A percentile compares a stretch with the other conserved stretches of the same genome.
These are phyloP conservation scores for Zaprionus davidi DNA, from an alignment of 1,140 invertebrate genomes.

Conservation along the genomic window DNA sequence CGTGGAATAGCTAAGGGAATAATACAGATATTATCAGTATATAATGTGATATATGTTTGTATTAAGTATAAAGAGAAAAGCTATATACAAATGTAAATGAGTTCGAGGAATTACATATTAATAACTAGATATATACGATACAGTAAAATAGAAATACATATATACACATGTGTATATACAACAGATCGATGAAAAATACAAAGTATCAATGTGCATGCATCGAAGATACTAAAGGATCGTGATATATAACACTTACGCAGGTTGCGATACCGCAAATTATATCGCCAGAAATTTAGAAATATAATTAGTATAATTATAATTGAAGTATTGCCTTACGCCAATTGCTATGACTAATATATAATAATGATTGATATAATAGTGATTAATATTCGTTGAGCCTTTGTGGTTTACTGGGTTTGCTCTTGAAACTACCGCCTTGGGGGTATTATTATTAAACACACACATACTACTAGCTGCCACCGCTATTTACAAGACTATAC, in stretches of 20 bases:
- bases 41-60: background rate
- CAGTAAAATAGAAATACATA: background rate
- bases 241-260: slow-evolving; percentile 55
- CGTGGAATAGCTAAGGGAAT: slow-evolving; percentile 86
- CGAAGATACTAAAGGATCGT: slow-evolving; percentile 7
- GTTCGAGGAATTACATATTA: background rate
- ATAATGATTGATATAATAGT: background rate
- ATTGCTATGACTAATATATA: slow-evolving; percentile 5
- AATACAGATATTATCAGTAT: slow-evolving; percentile 5
- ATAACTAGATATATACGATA: background rate
- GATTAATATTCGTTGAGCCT: background rate
- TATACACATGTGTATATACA: slow-evolving; percentile 53
- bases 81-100: slow-evolving; percentile 12
- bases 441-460: background rate
- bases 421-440: background rate
- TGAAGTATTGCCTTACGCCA: slow-evolving; percentile 3
- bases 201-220: slow-evolving; percentile 36
- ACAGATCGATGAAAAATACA: slow-evolving; percentile 15
- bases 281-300: slow-evolving; percentile 14
- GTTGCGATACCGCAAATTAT: slow-evolving; percentile 16
- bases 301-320: slow-evolving; percentile 40
- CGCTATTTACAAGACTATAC: slow-evolving; percentile 14
- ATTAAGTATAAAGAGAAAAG: slow-evolving; percentile 2
- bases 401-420: background rate
- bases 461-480: background rate